Base-by-base conservation (phyloP, 2,888 invertebrate genomes). In the Lasius fuliginosus region DNA sequence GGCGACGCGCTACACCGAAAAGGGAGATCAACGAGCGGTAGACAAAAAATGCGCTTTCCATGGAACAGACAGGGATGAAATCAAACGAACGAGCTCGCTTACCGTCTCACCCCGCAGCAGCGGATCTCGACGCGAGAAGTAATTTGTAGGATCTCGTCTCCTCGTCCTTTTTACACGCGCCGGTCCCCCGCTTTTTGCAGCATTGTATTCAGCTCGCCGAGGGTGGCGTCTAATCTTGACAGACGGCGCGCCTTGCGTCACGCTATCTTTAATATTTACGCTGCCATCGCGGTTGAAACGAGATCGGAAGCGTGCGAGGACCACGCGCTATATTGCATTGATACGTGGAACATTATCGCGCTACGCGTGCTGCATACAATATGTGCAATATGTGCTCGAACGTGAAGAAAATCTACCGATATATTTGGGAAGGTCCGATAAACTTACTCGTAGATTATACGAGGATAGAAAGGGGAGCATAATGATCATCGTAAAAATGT, bases 261-360 rank as follows among this genome's bases (percentile, higher is more conserved):
- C 74, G 58, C 74, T 83, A 88, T 91, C 91, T 92, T 89, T 84
- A 93, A 92, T 93, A 93, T 93, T 92, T 92, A 92, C 89, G 90
- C 86, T 83, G 91, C 91, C 90, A 92, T 92, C 92, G 84, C 85
- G 82, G 79, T 74, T 86, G 88, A 90, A 46, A 53, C 56, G 73
- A 71, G 53, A 36, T 40, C 30, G 27, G 67, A n/a, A 30, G 36
- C 23, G 65, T 76, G 40, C 15, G n/a, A 65, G 42, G 30, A 18
- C 18, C 42, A 56, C n/a, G n/a, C 42, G 33, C 27, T 58, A 58
- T 71, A 60, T 73, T 60, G 46, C 71, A 71, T 58, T 46, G 71
- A 79, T 71, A 79, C 33, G 60, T 42, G 82, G 76, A 58, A 77
- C 65, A 77, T 82, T 75, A 82, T 64, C 67, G 46, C 67, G 67